Conservation (phyloP, 2,797 vertebrate genomes). For the Molothrus ater region DNA sequence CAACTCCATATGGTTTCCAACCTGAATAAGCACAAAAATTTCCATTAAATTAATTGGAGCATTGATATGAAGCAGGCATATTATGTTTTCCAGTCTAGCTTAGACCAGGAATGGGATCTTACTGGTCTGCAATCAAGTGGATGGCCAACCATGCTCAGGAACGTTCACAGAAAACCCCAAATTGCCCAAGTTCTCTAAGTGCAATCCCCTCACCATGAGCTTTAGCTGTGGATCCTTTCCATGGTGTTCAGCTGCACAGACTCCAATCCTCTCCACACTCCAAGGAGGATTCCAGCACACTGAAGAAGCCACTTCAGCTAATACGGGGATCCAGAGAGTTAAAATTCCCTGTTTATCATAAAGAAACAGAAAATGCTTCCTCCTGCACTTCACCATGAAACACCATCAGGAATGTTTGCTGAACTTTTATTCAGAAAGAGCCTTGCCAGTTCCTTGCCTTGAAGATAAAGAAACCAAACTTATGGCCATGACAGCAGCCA, state of each 20-base stretch:
- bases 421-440: not conserved
- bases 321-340: not conserved
- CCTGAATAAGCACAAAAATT: not conserved
- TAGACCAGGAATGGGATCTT: not conserved
- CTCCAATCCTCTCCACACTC: not conserved
- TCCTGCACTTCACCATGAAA: not conserved
- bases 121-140: not conserved
- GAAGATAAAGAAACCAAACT: not conserved
- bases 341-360: not conserved
- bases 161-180: not conserved
- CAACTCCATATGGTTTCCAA: not conserved
- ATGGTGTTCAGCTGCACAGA: not conserved
- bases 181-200: rapidly evolving
- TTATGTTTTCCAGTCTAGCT: not conserved
- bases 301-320: not conserved
- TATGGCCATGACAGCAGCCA: rapidly evolving
- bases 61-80: not conserved
- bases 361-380: not conserved
- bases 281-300: not conserved
- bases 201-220: not conserved
- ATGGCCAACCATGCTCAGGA: not conserved
- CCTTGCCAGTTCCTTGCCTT: not conserved
- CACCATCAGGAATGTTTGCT: not conserved
- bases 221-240: not conserved
- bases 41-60: not conserved